These are phyloP conservation scores for Salticus scenicus DNA, from an alignment of 2,888 invertebrate species.

Conservation along the genomic window DNA sequence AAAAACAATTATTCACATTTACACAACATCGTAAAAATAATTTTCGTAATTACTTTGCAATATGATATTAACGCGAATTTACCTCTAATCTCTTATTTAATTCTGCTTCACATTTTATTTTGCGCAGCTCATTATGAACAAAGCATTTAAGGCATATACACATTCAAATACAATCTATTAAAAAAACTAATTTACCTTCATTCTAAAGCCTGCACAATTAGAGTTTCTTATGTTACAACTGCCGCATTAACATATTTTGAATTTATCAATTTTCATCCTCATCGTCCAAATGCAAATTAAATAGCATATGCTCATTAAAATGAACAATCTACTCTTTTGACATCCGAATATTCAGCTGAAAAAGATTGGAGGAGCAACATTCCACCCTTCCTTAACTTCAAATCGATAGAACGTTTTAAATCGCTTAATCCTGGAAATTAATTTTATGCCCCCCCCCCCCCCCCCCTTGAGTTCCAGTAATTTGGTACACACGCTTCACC, in stretches of 20 bases:
- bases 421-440: conserved; percentile 67
- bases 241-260: background rate
- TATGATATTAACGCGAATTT: too few relatives aligned
- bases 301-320: conserved; percentile 63
- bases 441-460: conserved; percentile 39
- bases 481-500: conserved; percentile 40
- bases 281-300: conserved; percentile 49
- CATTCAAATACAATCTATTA: too few relatives aligned
- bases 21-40: too few relatives aligned
- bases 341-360: conserved; percentile 41
- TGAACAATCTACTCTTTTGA: conserved; percentile 15
- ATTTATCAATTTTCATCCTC: conserved; percentile 59
- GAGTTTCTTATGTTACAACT: too few relatives aligned
- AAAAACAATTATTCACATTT: too few relatives aligned
- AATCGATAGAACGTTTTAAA: conserved; percentile 63
- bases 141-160: too few relatives aligned
- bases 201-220: too few relatives aligned
- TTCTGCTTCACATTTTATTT: too few relatives aligned
- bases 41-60: too few relatives aligned
- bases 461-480: conserved; percentile 9
- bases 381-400: background rate
- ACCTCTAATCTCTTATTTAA: too few relatives aligned
- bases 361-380: background rate
- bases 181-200: too few relatives aligned
- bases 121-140: too few relatives aligned